Conservation (phyloP, 2,113 vertebrate genomes). For the Halichoerus grypus region DNA sequence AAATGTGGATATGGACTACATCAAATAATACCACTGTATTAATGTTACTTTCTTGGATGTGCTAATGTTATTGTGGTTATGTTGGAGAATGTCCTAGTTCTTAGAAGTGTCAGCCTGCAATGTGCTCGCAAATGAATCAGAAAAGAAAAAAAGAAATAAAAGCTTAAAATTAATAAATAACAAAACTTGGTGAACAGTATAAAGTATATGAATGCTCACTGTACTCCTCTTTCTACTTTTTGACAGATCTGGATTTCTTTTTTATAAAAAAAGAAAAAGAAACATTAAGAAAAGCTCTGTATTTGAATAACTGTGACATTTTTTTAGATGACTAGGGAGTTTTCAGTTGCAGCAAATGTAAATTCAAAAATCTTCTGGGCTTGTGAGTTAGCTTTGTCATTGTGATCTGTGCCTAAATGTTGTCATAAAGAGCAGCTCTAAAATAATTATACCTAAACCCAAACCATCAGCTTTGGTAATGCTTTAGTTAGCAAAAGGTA, state of each 20-base stretch:
- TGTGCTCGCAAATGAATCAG: background rate
- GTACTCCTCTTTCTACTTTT: background rate
- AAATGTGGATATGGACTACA: background rate
- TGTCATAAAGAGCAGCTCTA: background rate
- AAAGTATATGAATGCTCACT: background rate
- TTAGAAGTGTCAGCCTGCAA: background rate
- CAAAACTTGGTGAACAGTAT: background rate
- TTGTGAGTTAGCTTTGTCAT: background rate
- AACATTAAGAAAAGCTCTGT: background rate
- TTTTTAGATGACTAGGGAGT: background rate
- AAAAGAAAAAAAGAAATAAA: background rate
- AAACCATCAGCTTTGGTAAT: background rate
- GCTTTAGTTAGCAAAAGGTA: background rate
- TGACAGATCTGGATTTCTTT: background rate
- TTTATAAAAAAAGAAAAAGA: background rate
- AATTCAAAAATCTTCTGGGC: slow-evolving; percentile 25
- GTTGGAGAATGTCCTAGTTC: background rate
- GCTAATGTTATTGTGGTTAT: background rate
- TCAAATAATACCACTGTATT: background rate
- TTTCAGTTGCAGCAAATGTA: background rate
- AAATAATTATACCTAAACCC: background rate
- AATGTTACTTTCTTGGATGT: background rate
- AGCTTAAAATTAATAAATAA: background rate
- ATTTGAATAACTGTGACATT: background rate
- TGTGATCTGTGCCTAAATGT: background rate